These are phyloP conservation scores for Euclidia mi DNA, from an alignment of 2,888 invertebrate species.

Conservation along the genomic window DNA sequence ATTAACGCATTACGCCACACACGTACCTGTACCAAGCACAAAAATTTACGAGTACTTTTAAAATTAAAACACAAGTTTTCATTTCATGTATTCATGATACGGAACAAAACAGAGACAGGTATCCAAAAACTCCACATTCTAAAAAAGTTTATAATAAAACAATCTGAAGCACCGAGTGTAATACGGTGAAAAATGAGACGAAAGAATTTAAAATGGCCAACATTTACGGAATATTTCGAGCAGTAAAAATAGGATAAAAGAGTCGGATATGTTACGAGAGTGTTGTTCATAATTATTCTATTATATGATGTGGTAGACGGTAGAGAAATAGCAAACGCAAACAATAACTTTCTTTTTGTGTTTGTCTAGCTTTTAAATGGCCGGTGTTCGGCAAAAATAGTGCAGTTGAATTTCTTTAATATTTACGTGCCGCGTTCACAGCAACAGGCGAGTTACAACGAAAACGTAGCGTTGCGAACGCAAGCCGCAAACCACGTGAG, in stretches of 20 bases:
- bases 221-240: conserved; percentile 72
- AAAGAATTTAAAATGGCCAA: conserved; percentile 77
- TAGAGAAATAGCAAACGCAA: conserved; percentile 13
- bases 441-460: conserved; percentile 64
- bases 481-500: conserved; percentile 66
- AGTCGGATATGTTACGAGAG: conserved; percentile 41
- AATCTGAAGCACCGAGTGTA: conserved; percentile 75
- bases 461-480: conserved; percentile 59
- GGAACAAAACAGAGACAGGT: conserved; percentile 74
- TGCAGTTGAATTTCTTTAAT: conserved; percentile 41
- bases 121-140: conserved; percentile 77
- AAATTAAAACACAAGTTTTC: conserved; percentile 67
- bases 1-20: conserved; percentile 34
- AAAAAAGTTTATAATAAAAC: conserved; percentile 80
- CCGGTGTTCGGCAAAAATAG: conserved; percentile 24
- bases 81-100: conserved; percentile 78
- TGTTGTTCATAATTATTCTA: conserved; percentile 52
- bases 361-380: conserved; percentile 14
- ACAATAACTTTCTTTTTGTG: conserved; percentile 19
- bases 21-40: conserved; percentile 36
- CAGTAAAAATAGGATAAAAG: conserved; percentile 51
- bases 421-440: conserved; percentile 49
- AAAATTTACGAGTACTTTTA: conserved; percentile 65
- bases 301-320: conserved; percentile 27
- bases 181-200: conserved; percentile 77